These are phyloP conservation scores for Synanthedon myopaeformis DNA, from an alignment of 2,888 invertebrate species.

Conservation along the genomic window DNA sequence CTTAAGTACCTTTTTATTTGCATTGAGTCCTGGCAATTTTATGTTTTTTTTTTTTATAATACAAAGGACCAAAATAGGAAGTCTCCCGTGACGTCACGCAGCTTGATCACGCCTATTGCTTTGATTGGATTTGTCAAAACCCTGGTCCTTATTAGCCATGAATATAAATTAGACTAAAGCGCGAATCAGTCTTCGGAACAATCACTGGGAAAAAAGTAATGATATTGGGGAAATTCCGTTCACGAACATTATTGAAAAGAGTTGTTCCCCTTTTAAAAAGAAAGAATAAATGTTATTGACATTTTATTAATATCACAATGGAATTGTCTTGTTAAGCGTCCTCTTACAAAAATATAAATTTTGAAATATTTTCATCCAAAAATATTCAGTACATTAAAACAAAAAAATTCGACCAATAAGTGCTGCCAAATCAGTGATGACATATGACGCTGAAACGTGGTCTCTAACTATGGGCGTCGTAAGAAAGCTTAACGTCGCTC, in stretches of 20 bases:
- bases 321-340: too few species aligned
- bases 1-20: constrained; percentile 9
- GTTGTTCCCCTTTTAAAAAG: background rate
- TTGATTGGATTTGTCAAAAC: constrained; percentile 20
- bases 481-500: too few species aligned
- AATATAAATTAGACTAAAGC: constrained; percentile 19
- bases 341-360: too few species aligned
- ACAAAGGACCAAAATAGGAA: constrained; percentile 7
- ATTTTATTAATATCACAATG: too few species aligned
- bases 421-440: too few species aligned
- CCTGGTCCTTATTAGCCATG: constrained; percentile 18
- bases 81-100: constrained; percentile 11
- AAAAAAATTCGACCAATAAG: too few species aligned
- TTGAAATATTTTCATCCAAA: too few species aligned
- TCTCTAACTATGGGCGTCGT: too few species aligned
- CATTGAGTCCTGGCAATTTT: constrained; percentile 8
- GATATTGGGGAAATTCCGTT: background rate
- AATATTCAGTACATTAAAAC: too few species aligned
- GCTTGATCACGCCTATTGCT: constrained; percentile 6
- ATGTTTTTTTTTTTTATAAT: constrained; percentile 5
- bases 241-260: background rate
- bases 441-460: too few species aligned
- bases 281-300: too few species aligned
- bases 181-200: background rate
- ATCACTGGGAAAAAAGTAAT: background rate